phyloP scores from a whole-genome alignment of 2,797 vertebrate genomes.

The Tragelaphus eurycerus region DNA sequence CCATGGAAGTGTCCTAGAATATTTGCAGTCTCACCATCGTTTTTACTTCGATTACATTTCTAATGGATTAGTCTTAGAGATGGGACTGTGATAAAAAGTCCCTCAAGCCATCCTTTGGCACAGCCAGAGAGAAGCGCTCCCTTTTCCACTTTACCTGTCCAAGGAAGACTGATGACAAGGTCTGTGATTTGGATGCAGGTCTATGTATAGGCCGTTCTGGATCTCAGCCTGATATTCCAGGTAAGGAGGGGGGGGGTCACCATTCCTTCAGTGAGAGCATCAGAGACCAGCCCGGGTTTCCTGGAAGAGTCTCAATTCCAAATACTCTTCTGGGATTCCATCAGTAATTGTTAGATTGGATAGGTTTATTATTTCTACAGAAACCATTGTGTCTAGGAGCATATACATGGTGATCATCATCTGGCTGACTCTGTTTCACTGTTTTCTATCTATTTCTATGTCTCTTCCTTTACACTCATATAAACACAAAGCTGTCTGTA shows the following conservation, averaged over 20 bases:
- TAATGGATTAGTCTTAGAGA: background rate
- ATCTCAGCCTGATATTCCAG: background rate
- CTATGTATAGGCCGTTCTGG: background rate
- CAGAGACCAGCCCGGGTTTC: background rate
- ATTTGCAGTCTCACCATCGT: background rate
- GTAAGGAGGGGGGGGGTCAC: background rate
- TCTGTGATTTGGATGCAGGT: background rate
- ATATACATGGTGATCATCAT: background rate
- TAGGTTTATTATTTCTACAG: background rate
- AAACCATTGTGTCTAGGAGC: background rate
- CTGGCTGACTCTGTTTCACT: background rate
- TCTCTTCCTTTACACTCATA: background rate
- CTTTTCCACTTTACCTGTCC: background rate
- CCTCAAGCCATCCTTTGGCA: background rate
- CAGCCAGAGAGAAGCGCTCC: background rate
- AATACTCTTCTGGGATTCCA: background rate
- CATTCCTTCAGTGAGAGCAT: background rate
- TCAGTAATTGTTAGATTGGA: background rate
- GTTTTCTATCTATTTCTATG: background rate
- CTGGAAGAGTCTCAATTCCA: background rate
- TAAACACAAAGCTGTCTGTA: background rate
- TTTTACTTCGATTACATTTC: background rate
- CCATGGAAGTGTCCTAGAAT: background rate
- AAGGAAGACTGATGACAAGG: background rate
- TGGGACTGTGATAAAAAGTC: background rate